These are phyloP conservation scores for Lophius americanus DNA, from an alignment of 2,797 vertebrate genomes.

Conservation along the genomic window DNA sequence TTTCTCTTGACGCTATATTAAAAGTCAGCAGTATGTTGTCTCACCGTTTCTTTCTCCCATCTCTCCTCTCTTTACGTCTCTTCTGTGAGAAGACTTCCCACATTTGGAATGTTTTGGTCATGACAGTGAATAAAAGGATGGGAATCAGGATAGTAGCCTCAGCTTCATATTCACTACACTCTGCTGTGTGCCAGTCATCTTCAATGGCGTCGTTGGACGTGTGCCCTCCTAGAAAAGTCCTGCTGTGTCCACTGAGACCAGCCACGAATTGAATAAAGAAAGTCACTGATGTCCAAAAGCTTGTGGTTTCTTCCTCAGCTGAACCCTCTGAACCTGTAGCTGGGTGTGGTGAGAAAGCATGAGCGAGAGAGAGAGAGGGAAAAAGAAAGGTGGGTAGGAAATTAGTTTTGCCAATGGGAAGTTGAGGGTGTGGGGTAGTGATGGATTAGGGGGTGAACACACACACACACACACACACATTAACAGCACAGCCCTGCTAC, in stretches of 20 bases:
- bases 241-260: conserved; percentile 58
- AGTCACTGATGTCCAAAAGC: conserved; percentile 71
- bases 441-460: conserved; percentile 59
- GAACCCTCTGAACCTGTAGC: conserved; percentile 68
- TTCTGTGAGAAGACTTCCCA: conserved; percentile 29
- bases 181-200: conserved; percentile 42
- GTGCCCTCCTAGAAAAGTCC: conserved; percentile 57
- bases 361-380: conserved; percentile 29
- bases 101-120: conserved; percentile 38
- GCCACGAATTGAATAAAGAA: conserved; percentile 67
- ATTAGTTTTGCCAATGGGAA: conserved; percentile 67
- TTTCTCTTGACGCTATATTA: neutral
- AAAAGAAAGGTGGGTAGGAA: conserved; percentile 49
- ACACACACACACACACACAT: conserved; percentile 4
- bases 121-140: conserved; percentile 20
- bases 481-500: conserved; percentile 9
- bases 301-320: conserved; percentile 57
- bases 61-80: conserved; percentile 6
- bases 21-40: neutral
- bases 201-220: conserved; percentile 56
- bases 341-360: conserved; percentile 58
- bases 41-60: neutral
- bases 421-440: conserved; percentile 38
- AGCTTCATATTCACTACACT: conserved; percentile 40
- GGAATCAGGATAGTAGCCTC: conserved; percentile 9